Evolutionary conservation across 1,140 invertebrate species (phyloP), one percentile per base, ranked within the genome.

Genomic region (Lordiphosa collinella): DNA sequence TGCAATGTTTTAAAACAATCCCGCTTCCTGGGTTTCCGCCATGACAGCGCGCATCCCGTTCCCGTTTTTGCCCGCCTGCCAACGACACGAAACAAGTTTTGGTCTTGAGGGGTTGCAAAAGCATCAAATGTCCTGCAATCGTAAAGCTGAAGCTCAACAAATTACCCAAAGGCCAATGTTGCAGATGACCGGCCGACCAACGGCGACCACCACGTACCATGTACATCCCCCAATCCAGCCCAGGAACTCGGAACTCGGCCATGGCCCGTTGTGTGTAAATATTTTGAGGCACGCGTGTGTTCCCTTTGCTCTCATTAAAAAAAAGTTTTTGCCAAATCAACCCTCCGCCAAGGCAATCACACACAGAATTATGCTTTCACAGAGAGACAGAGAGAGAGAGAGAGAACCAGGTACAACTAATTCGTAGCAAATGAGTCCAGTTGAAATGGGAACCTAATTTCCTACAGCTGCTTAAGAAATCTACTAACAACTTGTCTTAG

Each of bases 201-300:
- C 55, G 70, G 64, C 55, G 70, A 59, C 52, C 52, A 55, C 48
- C 58, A 44, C 38, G 16, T 38, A 16, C 44, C 49, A 38, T 38
- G 8, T 18, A 47, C 18, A 22, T 8, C 10, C 37, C 54, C 41
- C 59, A 47, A 12, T 32, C 36, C 37, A 25, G 14, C 31, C 25
- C 14, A 29, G 11, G 35, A 32, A 32, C 43, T 16, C 35, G 18
- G 51, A 18, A 7, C 38, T 16, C 49, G 52, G 62, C 70, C 78
- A 69, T 55, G 67, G 67, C 64, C 68, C 78, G 65, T 73, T 84
- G 78, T 84, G 78, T 84, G 78, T 84, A 84, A 84, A 84, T 84
- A 84, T 84, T 84, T 78, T 84, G 78, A 84, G 78, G 78, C 78
- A 84, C 73, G 78, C 79, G 78, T 84, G 72, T 84, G 79, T 85